Evolutionary conservation across 2,113 vertebrate species (phyloP).

Genomic region (Gracilinanus agilis): DNA sequence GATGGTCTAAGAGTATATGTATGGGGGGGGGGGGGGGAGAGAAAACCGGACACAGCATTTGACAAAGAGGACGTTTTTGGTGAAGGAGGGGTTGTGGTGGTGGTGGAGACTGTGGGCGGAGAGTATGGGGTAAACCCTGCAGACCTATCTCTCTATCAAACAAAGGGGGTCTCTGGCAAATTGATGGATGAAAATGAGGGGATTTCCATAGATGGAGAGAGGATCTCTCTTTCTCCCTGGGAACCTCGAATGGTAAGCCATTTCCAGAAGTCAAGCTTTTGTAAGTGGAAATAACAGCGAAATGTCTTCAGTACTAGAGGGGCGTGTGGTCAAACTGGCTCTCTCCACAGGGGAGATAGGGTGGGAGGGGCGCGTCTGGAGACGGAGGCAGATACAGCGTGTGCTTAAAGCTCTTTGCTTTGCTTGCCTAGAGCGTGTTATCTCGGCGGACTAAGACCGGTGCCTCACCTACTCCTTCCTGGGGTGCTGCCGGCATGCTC

Average conservation of each 20-base stretch:
- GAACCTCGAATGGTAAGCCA: not conserved
- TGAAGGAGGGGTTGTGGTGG: not conserved
- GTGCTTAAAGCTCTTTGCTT: not conserved
- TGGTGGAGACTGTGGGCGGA: constrained; percentile 2
- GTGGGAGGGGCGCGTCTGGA: constrained; percentile 9
- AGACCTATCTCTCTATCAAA: constrained; percentile 52
- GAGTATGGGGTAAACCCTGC: not conserved
- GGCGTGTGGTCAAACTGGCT: not conserved
- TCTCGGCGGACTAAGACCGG: not conserved
- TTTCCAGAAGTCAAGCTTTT: not conserved
- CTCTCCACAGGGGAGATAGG: not conserved
- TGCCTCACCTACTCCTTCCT: not conserved
- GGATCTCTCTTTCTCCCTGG: not conserved
- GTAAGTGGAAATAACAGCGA: not conserved
- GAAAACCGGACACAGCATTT: not conserved
- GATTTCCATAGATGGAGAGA: not conserved
- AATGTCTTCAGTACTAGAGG: constrained; percentile 20
- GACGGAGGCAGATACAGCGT: not conserved
- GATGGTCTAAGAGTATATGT: not conserved
- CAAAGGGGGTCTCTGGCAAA: constrained; percentile 70
- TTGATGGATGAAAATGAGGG: constrained; percentile 17
- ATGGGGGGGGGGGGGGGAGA: not conserved
- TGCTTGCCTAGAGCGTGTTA: not conserved
- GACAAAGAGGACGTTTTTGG: not conserved
- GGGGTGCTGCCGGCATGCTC: not conserved